A percentile compares a stretch with the other conserved stretches of the same genome.
These are phyloP conservation scores for Notechis scutatus DNA, from an alignment of 2,113 vertebrate species.

Conservation along the genomic window DNA sequence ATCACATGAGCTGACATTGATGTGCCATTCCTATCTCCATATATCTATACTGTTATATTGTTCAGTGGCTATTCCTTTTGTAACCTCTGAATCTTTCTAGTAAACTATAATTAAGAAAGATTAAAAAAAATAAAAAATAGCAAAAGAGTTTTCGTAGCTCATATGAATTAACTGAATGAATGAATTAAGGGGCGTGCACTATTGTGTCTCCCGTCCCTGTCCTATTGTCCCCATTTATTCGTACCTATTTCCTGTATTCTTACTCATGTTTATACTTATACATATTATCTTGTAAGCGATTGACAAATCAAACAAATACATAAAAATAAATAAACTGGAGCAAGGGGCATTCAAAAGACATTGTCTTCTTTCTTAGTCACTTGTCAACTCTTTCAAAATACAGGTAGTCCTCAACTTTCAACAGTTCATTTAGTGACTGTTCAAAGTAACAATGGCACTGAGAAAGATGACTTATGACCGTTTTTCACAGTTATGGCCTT, in stretches of 20 bases:
- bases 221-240: too few species aligned
- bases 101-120: slow-evolving; percentile 23
- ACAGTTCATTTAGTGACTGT: too few species aligned
- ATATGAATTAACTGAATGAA: background rate
- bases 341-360: background rate
- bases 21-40: slow-evolving; percentile 31
- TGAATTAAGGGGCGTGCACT: too few species aligned
- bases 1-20: slow-evolving; percentile 5
- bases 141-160: slow-evolving; percentile 20
- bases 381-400: background rate
- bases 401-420: background rate
- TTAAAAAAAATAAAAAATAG: background rate
- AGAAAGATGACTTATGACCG: too few species aligned
- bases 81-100: slow-evolving; percentile 16
- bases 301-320: background rate
- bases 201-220: too few species aligned
- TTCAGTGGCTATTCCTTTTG: slow-evolving; percentile 15
- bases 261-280: too few species aligned
- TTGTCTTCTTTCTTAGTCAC: background rate
- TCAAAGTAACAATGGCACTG: too few species aligned
- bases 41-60: slow-evolving; percentile 32
- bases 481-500: too few species aligned
- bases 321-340: background rate
- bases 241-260: too few species aligned
- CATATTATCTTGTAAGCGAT: too few species aligned